phyloP scores from a whole-genome alignment of 2,888 invertebrate species.

The Eremobia ochroleuca region DNA sequence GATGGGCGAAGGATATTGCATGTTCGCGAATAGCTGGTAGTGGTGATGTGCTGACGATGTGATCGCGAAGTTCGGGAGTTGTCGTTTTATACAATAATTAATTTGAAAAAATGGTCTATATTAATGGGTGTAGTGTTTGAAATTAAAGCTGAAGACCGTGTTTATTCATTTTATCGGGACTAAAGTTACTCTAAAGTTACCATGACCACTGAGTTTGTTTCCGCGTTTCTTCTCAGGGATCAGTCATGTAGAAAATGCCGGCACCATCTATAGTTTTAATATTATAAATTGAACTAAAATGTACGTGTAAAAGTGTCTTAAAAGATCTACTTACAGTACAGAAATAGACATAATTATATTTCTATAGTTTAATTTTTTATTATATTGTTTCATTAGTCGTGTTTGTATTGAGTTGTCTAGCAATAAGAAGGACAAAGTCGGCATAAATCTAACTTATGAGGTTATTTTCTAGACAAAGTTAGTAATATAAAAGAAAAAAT shows the following conservation, averaged over 20 bases:
- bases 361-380: not conserved
- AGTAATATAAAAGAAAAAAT: conserved; percentile 11
- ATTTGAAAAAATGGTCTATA: no score
- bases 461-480: conserved; percentile 15
- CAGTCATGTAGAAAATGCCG: not conserved
- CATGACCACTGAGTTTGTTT: not conserved
- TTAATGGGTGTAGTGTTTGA: no score
- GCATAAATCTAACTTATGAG: conserved; percentile 19
- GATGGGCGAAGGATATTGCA: conserved; percentile 36
- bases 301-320: not conserved
- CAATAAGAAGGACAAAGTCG: not conserved
- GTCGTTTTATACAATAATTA: not conserved
- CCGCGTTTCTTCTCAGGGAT: not conserved
- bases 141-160: no score
- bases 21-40: conserved; percentile 30
- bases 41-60: conserved; percentile 4
- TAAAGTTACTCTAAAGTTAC: not conserved
- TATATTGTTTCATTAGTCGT: not conserved
- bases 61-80: not conserved
- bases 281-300: not conserved
- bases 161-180: not conserved
- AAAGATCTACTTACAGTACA: not conserved
- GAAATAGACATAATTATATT: not conserved
- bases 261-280: not conserved
- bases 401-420: not conserved